Evolutionary conservation across 2,888 invertebrate species (phyloP).

Genomic region (Arge pagana): DNA sequence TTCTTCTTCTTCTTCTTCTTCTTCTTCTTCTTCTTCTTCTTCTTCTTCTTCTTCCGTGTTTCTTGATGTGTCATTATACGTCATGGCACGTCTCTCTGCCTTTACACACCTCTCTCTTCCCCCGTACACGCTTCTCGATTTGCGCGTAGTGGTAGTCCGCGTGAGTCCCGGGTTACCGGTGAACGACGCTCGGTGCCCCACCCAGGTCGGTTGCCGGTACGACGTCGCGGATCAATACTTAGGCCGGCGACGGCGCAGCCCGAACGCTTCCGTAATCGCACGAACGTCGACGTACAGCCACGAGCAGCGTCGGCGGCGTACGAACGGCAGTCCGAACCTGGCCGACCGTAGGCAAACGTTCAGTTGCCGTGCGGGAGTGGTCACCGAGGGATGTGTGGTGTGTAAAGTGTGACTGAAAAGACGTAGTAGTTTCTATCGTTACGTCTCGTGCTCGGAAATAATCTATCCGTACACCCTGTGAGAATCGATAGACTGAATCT

Average conservation of each 20-base stretch:
- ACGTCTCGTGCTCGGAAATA: conserved; percentile 24
- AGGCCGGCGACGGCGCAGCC: conserved; percentile 55
- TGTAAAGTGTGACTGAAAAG: conserved; percentile 49
- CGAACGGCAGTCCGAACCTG: conserved; percentile 48
- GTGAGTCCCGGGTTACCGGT: conserved; percentile 63
- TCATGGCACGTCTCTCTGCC: no score
- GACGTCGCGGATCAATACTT: conserved; percentile 54
- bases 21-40: background rate
- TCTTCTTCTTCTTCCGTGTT: no score
- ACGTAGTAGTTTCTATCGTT: conserved; percentile 40
- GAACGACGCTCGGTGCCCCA: conserved; percentile 59
- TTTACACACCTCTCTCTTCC: no score
- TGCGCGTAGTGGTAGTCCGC: conserved; percentile 47
- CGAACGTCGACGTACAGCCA: conserved; percentile 21
- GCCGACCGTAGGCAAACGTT: conserved; percentile 45
- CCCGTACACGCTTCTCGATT: no score
- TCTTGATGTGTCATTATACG: no score
- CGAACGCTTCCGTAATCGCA: no score
- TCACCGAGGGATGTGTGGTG: conserved; percentile 55
- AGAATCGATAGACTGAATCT: conserved; percentile 21
- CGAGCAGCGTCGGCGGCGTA: conserved; percentile 33
- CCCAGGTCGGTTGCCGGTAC: conserved; percentile 45
- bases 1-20: conserved; percentile 11
- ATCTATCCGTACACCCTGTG: no score
- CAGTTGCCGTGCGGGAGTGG: conserved; percentile 58